Evolutionary conservation across 2,888 invertebrate species (phyloP).

Genomic region (Clusia tigrina): DNA sequence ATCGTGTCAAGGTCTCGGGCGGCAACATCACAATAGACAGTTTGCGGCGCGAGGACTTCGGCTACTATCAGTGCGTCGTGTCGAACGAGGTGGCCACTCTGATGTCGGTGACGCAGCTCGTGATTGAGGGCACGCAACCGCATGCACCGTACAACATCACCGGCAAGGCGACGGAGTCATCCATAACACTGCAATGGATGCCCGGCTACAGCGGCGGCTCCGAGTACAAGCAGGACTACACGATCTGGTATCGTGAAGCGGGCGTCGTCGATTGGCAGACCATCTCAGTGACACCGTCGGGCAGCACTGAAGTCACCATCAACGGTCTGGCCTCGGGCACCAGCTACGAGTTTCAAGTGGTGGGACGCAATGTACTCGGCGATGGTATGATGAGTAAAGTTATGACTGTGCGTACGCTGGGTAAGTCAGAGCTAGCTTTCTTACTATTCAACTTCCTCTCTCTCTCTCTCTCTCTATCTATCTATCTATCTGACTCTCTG

Average conservation of each 20-base stretch:
- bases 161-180: slow-evolving; percentile 87
- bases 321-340: slow-evolving; percentile 89
- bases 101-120: slow-evolving; percentile 86
- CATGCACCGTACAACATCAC: slow-evolving; percentile 97
- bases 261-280: slow-evolving; percentile 92
- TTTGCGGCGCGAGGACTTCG: slow-evolving; percentile 88
- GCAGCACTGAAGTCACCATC: slow-evolving; percentile 88
- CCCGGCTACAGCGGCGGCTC: slow-evolving; percentile 96
- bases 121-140: slow-evolving; percentile 93
- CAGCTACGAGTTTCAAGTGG: slow-evolving; percentile 94
- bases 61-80: slow-evolving; percentile 94
- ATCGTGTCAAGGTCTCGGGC: slow-evolving; percentile 78
- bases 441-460: slow-evolving; percentile 7
- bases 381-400: slow-evolving; percentile 96
- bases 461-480: too few relatives aligned
- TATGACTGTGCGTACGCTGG: slow-evolving; percentile 87
- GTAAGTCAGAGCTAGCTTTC: slow-evolving; percentile 66
- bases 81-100: slow-evolving; percentile 96
- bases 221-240: slow-evolving; percentile 93
- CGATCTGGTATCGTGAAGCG: slow-evolving; percentile 91
- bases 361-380: slow-evolving; percentile 92
- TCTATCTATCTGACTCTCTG: neutral
- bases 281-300: slow-evolving; percentile 91
- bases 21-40: slow-evolving; percentile 93
- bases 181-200: slow-evolving; percentile 90